Conservation (phyloP, 2,113 vertebrate species). For the Panurus biarmicus region DNA sequence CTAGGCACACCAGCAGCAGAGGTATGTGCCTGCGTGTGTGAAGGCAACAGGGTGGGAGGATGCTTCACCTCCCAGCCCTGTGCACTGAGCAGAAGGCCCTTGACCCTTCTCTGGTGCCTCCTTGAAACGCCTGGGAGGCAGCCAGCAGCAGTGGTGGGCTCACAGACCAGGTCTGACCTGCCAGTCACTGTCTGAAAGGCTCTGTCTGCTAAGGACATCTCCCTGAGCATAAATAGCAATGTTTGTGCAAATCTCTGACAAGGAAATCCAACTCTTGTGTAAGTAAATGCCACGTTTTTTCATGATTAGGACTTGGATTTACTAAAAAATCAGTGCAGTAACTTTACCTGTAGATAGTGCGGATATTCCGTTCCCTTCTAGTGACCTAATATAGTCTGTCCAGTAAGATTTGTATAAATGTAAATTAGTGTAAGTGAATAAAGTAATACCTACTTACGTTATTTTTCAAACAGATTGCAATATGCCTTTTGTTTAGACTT, state of each 20-base stretch:
- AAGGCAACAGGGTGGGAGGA: background rate
- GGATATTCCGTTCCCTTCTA: conserved; percentile 41
- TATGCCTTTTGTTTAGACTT: conserved; percentile 69
- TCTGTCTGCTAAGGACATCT: conserved; percentile 8
- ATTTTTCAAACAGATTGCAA: conserved; percentile 76
- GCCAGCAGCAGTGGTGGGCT: background rate
- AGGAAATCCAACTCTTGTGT: conserved; percentile 53
- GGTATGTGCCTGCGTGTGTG: background rate
- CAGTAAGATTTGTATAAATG: conserved; percentile 80
- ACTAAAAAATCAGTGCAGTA: conserved; percentile 62
- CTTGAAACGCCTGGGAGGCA: background rate
- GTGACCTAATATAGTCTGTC: conserved; percentile 57
- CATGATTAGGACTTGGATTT: conserved; percentile 51
- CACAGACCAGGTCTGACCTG: background rate
- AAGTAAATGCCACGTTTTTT: conserved; percentile 12
- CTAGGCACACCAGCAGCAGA: background rate
- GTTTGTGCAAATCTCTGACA: conserved; percentile 44
- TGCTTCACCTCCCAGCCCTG: background rate
- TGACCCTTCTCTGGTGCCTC: background rate
- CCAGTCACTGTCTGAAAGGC: background rate
- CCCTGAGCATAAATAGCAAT: conserved; percentile 10
- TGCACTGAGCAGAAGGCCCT: background rate
- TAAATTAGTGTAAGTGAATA: conserved; percentile 80
- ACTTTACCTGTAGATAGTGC: conserved; percentile 71
- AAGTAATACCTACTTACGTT: conserved; percentile 75